These are phyloP conservation scores for Azorinus chamasolen DNA, from an alignment of 2,888 invertebrate genomes.

Conservation along the genomic window DNA sequence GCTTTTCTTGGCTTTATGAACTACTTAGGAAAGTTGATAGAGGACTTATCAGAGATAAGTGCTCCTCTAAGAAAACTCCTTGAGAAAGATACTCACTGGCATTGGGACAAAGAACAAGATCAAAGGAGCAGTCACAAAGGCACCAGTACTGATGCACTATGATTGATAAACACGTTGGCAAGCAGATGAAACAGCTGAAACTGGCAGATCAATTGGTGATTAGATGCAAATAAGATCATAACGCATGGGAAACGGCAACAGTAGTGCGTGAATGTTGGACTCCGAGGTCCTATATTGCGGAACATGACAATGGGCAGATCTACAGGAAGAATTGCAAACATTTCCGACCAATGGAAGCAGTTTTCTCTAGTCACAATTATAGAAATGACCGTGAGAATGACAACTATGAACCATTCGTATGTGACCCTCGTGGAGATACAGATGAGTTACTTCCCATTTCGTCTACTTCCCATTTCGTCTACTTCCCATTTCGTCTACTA, in stretches of 20 bases:
- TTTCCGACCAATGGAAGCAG: conserved; percentile 15
- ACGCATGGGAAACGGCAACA: conserved; percentile 2
- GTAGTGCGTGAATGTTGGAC: not conserved
- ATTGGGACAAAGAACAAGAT: conserved; percentile 24
- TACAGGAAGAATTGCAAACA: conserved; percentile 19
- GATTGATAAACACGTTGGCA: conserved; percentile 8
- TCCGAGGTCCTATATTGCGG: conserved; percentile 17
- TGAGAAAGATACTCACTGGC: conserved; percentile 24
- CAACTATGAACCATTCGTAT: no score
- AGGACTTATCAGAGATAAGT: conserved; percentile 38
- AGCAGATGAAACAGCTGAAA: not conserved
- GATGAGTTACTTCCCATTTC: no score
- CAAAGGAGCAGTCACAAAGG: conserved; percentile 20
- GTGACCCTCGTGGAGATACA: no score
- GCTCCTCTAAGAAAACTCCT: conserved; percentile 32
- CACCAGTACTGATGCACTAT: conserved; percentile 36
- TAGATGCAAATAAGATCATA: not conserved
- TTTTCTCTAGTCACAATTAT: no score
- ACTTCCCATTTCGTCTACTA: no score
- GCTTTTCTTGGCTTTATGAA: conserved; percentile 43
- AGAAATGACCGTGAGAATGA: no score
- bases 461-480: no score
- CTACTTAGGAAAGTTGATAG: conserved; percentile 47
- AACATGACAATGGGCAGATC: not conserved
- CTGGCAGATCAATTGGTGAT: not conserved